phyloP scores from a whole-genome alignment of 1,140 invertebrate species.

The Helicoverpa armigera region DNA sequence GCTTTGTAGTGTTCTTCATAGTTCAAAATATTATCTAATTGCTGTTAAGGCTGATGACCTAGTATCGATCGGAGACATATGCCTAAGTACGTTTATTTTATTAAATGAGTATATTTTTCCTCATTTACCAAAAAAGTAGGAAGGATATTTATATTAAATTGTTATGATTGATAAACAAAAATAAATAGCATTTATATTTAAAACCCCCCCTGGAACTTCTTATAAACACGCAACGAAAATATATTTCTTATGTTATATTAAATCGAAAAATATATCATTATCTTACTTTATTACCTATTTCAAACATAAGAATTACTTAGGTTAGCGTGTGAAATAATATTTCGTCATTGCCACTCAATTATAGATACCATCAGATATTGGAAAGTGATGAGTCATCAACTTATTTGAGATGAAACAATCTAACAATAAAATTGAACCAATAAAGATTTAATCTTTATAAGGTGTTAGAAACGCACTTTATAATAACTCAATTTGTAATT shows the following conservation, averaged over 20 bases:
- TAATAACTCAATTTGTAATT: background rate
- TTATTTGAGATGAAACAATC: conserved; percentile 1
- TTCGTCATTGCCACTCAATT: conserved; percentile 21
- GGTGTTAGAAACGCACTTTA: background rate
- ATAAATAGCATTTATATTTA: no score
- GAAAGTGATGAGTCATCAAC: background rate
- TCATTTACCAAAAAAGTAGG: no score
- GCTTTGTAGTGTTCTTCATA: background rate
- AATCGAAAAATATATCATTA: background rate
- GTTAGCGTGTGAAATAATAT: conserved; percentile 26
- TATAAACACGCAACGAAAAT: no score
- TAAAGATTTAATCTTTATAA: background rate
- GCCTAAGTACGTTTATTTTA: no score
- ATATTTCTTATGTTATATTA: background rate
- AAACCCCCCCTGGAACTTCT: no score
- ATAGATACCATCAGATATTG: conserved; percentile 27
- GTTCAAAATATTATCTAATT: no score
- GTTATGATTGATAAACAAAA: no score
- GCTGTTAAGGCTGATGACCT: no score
- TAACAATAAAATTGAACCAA: background rate
- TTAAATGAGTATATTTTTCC: no score
- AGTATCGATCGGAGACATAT: no score
- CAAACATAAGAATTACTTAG: conserved; percentile 1
- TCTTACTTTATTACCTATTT: background rate
- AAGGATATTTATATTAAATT: no score